Percentiles rank a stretch among this genome's conserved stretches.
These are phyloP conservation scores for Cuculus canorus DNA, from an alignment of 2,797 vertebrate genomes.

Conservation along the genomic window DNA sequence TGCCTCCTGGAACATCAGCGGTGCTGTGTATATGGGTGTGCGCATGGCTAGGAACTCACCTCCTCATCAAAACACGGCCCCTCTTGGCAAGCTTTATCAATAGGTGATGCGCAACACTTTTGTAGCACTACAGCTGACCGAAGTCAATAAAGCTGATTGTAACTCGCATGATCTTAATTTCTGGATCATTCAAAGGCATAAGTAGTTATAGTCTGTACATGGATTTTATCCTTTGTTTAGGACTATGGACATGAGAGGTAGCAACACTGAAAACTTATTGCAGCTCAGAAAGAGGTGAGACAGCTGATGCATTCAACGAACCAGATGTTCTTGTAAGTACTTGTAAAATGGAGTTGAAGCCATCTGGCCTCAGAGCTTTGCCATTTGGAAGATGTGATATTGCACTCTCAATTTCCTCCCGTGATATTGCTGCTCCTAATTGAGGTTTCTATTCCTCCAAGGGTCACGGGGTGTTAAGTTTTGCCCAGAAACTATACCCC, in stretches of 20 bases:
- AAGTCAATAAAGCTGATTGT: neutral
- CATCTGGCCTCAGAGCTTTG: conserved; percentile 46
- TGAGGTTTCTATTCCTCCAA: conserved; percentile 3
- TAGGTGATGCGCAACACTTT: neutral
- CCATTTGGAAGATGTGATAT: conserved; percentile 40
- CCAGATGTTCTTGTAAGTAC: conserved; percentile 60
- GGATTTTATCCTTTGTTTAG: neutral
- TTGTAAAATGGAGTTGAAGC: conserved; percentile 48
- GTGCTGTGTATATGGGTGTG: neutral
- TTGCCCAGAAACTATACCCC: neutral
- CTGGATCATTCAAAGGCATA: neutral
- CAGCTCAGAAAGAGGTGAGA: conserved; percentile 33
- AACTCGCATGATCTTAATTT: neutral
- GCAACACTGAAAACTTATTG: neutral
- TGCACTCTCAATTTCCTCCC: conserved; percentile 33
- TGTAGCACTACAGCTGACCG: neutral
- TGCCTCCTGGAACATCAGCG: neutral
- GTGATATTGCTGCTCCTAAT: neutral
- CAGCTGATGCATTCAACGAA: conserved; percentile 43
- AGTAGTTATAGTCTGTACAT: neutral
- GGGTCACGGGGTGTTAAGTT: neutral
- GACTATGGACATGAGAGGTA: neutral
- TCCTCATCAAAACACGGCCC: neutral
- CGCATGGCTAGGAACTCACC: neutral
- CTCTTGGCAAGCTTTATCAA: neutral